Evolutionary conservation across 2,888 invertebrate species (phyloP).

Genomic region (Dicyrtoma fusca): DNA sequence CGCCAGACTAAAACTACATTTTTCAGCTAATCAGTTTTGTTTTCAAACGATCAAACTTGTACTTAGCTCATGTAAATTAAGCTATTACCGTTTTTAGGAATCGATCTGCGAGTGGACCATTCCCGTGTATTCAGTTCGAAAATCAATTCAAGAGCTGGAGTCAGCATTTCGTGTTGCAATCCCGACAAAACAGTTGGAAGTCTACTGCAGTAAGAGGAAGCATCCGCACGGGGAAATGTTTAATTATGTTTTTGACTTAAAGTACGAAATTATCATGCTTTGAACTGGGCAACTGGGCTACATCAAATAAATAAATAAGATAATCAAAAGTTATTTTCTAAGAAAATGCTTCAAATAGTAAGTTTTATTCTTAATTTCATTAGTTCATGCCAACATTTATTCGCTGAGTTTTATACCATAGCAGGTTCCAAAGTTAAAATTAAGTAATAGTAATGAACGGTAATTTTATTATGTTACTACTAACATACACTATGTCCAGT

Average conservation of each 20-base stretch:
- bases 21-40: background rate
- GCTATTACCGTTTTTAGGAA: constrained; percentile 34
- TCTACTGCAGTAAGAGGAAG: constrained; percentile 35
- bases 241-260: constrained; percentile 49
- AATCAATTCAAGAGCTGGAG: constrained; percentile 35
- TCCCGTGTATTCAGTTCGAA: constrained; percentile 46
- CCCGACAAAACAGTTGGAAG: constrained; percentile 44
- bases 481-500: no score
- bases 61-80: no score
- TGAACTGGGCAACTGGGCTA: background rate
- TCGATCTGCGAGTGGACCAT: constrained; percentile 46
- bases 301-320: background rate
- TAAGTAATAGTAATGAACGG: no score
- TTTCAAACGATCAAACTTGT: background rate
- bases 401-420: no score
- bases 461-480: no score
- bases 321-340: background rate
- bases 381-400: background rate
- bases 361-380: background rate
- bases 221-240: constrained; percentile 50
- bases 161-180: constrained; percentile 43
- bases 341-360: background rate
- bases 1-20: background rate
- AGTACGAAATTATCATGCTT: constrained; percentile 46
- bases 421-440: no score